Evolutionary conservation across 2,113 vertebrate species (phyloP).

Genomic region (Paracanthobrama guichenoti): DNA sequence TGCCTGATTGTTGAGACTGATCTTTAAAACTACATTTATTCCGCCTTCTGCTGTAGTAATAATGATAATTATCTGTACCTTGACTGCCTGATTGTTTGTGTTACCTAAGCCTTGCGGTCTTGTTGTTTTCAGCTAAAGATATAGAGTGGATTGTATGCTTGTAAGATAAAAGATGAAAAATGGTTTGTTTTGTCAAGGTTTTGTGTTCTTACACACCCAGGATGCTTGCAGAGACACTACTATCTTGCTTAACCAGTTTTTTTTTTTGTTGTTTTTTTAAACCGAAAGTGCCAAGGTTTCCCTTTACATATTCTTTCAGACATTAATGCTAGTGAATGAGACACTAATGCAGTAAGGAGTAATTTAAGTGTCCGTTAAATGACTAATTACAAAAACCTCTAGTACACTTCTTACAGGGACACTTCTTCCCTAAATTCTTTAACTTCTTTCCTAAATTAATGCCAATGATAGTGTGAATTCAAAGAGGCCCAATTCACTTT

Average conservation of each 20-base stretch:
- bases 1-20: not conserved
- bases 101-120: not conserved
- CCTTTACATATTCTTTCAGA: not conserved
- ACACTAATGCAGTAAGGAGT: not conserved
- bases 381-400: not conserved
- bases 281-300: not conserved
- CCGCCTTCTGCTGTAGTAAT: not conserved
- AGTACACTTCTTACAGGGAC: too few relatives aligned
- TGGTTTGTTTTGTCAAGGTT: conserved; percentile 9
- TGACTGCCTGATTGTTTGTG: not conserved
- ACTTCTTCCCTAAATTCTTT: too few relatives aligned
- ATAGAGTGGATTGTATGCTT: not conserved
- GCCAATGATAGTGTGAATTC: not conserved
- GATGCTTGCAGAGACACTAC: conserved; percentile 1
- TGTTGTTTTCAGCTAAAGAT: not conserved
- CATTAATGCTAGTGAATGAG: not conserved
- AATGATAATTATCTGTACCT: not conserved
- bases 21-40: conserved; percentile 6
- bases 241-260: conserved; percentile 9
- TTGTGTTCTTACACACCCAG: conserved; percentile 12
- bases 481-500: not conserved
- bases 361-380: not conserved
- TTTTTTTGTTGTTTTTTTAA: not conserved
- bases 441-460: too few relatives aligned
- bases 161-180: conserved; percentile 15